A percentile compares a stretch with the other conserved stretches of the same genome.
Conservation (phyloP, 2,888 invertebrate genomes). For the Sialis fuliginosa region DNA sequence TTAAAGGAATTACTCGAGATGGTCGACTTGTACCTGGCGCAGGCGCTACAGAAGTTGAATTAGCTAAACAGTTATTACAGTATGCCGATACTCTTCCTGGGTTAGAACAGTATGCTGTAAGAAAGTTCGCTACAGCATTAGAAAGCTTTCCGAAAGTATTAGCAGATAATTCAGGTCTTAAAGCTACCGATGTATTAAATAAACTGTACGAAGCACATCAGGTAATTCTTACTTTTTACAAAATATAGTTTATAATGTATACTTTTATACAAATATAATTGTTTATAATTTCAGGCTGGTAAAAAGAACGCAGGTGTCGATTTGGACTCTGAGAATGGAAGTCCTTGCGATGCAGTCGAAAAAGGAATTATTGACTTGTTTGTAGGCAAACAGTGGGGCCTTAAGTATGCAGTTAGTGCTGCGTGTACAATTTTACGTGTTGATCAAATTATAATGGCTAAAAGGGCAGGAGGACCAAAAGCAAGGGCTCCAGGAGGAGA, state of each 20-base stretch:
- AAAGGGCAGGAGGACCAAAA: slow-evolving; percentile 91
- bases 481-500: slow-evolving; percentile 41
- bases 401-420: slow-evolving; percentile 89
- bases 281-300: slow-evolving; percentile 36
- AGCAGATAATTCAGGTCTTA: slow-evolving; percentile 87
- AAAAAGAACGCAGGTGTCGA: slow-evolving; percentile 71
- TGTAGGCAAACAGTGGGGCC: slow-evolving; percentile 76
- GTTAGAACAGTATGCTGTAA: slow-evolving; percentile 90
- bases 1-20: slow-evolving; percentile 20
- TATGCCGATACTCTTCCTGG: slow-evolving; percentile 88
- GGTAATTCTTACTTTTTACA: slow-evolving; percentile 18
- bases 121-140: slow-evolving; percentile 79
- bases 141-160: slow-evolving; percentile 83
- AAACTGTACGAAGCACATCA: slow-evolving; percentile 89
- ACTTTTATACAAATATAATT: neutral
- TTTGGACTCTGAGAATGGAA: slow-evolving; percentile 59
- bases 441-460: slow-evolving; percentile 97
- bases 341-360: slow-evolving; percentile 56
- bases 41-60: slow-evolving; percentile 87
- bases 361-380: slow-evolving; percentile 70
- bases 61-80: slow-evolving; percentile 69
- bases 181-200: slow-evolving; percentile 70
- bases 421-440: slow-evolving; percentile 85
- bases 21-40: slow-evolving; percentile 73
- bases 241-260: neutral